Evolutionary conservation across 2,797 vertebrate species (phyloP).

Genomic region (Sardinella longiceps): DNA sequence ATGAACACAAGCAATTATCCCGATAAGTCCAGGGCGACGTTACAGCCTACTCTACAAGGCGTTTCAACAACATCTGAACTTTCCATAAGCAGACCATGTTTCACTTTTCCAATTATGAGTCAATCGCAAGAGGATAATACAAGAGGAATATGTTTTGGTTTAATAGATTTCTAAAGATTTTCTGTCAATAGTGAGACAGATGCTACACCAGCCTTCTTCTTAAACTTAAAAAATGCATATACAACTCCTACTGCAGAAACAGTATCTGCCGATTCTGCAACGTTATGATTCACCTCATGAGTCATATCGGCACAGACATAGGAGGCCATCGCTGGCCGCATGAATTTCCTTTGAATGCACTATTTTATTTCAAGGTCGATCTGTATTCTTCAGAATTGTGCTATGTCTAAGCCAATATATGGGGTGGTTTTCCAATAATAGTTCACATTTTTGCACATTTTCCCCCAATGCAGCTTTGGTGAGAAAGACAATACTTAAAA

Average conservation of each 20-base stretch:
- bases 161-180: background rate
- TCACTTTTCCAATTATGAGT: background rate
- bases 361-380: background rate
- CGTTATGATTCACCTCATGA: too few species aligned
- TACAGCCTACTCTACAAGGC: slow-evolving; percentile 4
- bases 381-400: background rate
- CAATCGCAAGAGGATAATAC: background rate
- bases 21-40: background rate
- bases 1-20: slow-evolving; percentile 12
- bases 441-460: background rate
- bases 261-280: too few species aligned
- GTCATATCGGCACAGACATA: background rate
- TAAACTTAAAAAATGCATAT: background rate
- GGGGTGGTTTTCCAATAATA: background rate
- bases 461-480: background rate
- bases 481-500: background rate
- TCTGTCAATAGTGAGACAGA: background rate
- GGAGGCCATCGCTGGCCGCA: background rate
- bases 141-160: background rate
- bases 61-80: background rate
- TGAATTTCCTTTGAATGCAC: background rate
- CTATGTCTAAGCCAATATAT: background rate
- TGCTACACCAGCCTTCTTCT: background rate
- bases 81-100: background rate
- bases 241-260: background rate